Evolutionary conservation across 1,140 invertebrate genomes (phyloP), one percentile per base, ranked within the genome.

Genomic region (Prorops nasuta): DNA sequence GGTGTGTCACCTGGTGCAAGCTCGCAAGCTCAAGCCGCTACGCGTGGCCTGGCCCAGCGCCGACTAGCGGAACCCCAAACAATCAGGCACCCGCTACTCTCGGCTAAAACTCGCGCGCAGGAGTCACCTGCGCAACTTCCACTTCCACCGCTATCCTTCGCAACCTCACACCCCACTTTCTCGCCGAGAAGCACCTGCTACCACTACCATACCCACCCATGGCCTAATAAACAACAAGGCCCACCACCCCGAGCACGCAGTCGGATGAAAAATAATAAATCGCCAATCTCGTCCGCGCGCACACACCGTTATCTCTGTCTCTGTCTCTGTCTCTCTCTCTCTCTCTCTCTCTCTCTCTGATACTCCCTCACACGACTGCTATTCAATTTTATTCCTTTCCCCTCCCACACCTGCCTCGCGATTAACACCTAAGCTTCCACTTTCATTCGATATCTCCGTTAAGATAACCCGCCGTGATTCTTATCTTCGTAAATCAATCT

Each of bases 21-120:
- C 4, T 4, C 4, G 24, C 24, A 28, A 4, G 24, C 4, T 6
- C 4, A 28, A 28, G 4, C 24, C 24, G 24, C 4, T 6, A 10
- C 24, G 42, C 47, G 37, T 34, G 35, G 48, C 21, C 46, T 54
- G 51, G 64, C 60, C 53, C 58, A 72, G 71, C 72, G 71, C 71
- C 72, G 68, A 73, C 72, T 75, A 67, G 67, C 66, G 72, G 67
- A 43, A 43, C 53, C 51, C 14, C 58, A 62, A 9, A 20, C 32
- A 43, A 24, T 15, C 39, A 16, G 36, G 24, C 24, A 44, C 43
- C 17, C 43, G 43, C 17, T 18, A 35, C 45, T 63, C 37, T 3
- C 44, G 12, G 15, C 37, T 43, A n/a, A n/a, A n/a, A n/a, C n/a
- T 18, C 17, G 17, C 49, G 21, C 45, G 47, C 35, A 47, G 20